Conservation (phyloP, 2,113 vertebrate species). For the Cinclus cinclus region DNA sequence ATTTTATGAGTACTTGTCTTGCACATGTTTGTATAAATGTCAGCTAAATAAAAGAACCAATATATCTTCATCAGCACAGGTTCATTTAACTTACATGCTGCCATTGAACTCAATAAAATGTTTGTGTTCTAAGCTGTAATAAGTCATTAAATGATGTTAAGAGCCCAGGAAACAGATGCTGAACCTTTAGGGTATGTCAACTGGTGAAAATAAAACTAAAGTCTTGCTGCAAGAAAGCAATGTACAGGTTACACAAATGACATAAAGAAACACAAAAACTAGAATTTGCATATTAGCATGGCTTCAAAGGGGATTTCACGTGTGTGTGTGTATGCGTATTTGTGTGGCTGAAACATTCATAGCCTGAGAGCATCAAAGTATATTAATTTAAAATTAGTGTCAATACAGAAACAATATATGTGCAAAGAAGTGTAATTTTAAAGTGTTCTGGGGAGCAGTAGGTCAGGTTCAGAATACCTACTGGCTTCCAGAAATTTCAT, state of each 20-base stretch:
- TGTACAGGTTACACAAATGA: not conserved
- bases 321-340: not conserved
- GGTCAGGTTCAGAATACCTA: not conserved
- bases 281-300: not conserved
- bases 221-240: not conserved
- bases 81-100: conserved; percentile 1
- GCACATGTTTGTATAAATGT: not conserved
- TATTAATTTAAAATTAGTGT: not conserved
- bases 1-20: not conserved
- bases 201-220: conserved; percentile 15
- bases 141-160: conserved; percentile 47
- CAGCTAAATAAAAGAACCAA: not conserved
- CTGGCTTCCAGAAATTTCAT: not conserved
- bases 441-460: not conserved
- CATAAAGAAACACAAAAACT: not conserved
- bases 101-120: not conserved
- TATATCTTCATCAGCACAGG: not conserved
- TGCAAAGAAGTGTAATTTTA: not conserved
- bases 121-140: conserved; percentile 1
- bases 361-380: not conserved
- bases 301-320: not conserved
- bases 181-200: not conserved
- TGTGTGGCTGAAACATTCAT: conserved; percentile 1
- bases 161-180: conserved; percentile 43
- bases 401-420: not conserved